Conservation (phyloP, 53 echinoderm and acorn worm genomes). For the Patiria pectinifera region DNA sequence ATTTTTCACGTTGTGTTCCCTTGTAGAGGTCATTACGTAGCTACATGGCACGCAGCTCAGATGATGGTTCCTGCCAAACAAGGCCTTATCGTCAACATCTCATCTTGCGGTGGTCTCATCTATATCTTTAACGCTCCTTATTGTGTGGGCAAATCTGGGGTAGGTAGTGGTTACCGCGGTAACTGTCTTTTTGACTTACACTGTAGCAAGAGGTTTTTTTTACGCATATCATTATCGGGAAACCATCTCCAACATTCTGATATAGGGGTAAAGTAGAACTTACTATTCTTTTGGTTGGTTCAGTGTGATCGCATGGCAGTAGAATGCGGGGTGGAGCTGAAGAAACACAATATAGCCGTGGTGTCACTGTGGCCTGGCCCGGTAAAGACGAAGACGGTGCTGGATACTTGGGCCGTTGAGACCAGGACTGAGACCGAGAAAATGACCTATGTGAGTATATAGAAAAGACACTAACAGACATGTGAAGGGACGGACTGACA, state of each 20-base stretch:
- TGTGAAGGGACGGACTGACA: background rate
- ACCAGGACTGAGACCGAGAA: background rate
- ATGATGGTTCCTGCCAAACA: conserved; percentile 86
- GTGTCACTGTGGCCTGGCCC: conserved; percentile 78
- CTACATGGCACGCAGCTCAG: conserved; percentile 73
- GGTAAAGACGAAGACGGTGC: conserved; percentile 63
- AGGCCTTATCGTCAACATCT: conserved; percentile 82
- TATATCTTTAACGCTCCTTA: conserved; percentile 78
- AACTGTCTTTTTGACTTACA: too few relatives aligned
- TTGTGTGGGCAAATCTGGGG: conserved; percentile 78
- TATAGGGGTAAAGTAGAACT: background rate
- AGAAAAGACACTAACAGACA: background rate
- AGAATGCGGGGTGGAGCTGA: conserved; percentile 70
- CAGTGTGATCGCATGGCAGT: conserved; percentile 70
- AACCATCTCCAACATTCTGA: background rate
- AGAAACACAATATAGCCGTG: conserved; percentile 63
- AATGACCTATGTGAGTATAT: background rate
- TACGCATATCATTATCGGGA: background rate
- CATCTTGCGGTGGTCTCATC: conserved; percentile 73
- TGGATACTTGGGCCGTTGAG: conserved; percentile 11
- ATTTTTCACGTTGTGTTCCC: background rate
- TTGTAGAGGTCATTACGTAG: conserved; percentile 79
- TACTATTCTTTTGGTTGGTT: background rate
- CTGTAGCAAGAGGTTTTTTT: too few relatives aligned
- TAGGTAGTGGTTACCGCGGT: conserved; percentile 15